These are phyloP conservation scores for Galaxias olidus DNA, from an alignment of 2,797 vertebrate genomes.

Conservation along the genomic window DNA sequence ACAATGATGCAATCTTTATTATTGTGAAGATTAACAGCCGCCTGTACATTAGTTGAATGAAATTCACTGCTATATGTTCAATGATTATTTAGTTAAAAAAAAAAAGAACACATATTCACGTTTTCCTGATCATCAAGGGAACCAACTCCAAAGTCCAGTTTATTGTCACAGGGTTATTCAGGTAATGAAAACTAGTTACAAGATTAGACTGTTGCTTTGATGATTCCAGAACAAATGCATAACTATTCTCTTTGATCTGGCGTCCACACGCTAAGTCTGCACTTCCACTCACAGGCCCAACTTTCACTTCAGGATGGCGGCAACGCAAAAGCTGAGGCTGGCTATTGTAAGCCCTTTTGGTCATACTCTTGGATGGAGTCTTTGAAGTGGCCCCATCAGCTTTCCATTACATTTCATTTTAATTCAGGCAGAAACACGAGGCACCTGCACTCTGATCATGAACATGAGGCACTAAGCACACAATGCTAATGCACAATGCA, in stretches of 20 bases:
- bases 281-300: constrained; percentile 45
- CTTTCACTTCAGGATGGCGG: constrained; percentile 39
- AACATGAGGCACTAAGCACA: constrained; percentile 41
- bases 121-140: background rate
- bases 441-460: constrained; percentile 57
- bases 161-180: background rate
- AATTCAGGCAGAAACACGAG: constrained; percentile 58
- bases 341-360: constrained; percentile 45
- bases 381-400: constrained; percentile 67
- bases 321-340: constrained; percentile 54
- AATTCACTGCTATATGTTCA: no score
- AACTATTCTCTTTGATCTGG: constrained; percentile 36
- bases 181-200: constrained; percentile 2
- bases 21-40: no score
- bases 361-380: constrained; percentile 43
- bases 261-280: constrained; percentile 24
- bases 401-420: constrained; percentile 64
- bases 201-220: constrained; percentile 17
- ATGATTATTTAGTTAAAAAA: no score
- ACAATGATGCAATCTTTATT: no score
- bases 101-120: no score
- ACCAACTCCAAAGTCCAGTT: background rate
- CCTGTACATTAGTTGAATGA: no score
- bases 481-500: no score
- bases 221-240: constrained; percentile 33